Evolutionary conservation across 1,140 invertebrate species (phyloP), one percentile per base, ranked within the genome.

Genomic region (Phocides pigmalion): DNA sequence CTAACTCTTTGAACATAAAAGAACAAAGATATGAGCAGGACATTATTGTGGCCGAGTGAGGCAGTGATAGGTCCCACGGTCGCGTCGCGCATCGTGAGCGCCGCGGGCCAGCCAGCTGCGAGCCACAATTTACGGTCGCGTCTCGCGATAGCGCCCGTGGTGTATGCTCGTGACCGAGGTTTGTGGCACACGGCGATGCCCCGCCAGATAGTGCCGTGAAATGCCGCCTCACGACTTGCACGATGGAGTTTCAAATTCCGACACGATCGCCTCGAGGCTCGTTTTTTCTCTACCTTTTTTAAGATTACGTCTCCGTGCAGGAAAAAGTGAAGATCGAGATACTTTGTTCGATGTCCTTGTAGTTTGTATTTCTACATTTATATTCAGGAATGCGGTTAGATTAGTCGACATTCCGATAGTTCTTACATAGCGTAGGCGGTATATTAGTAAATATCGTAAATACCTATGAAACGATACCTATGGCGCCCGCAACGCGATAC

Each of bases 311-410:
- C 47, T 64, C 28, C 62, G 47, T 20, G 32, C 46, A 49, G 19
- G 42, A 62, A 46, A 50, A 65, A 76, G 42, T 44, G 63, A 68
- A 49, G 42, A 70, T 56, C 68, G 62, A 61, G 42, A 39, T 19
- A 61, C 32, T 37, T 56, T 61, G 49, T 42, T 46, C 25, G 66
- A 78, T 83, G 82, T 89, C 84, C 84, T 86, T 84, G 80, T 74
- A 64, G 73, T 76, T 77, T 76, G 72, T 70, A 75, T 80, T 78
- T 81, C 70, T 63, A 74, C 75, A 76, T 83, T 86, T 75, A 72
- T 84, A 87, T 87, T 82, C 82, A 84, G 77, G 86, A 89, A 90
- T 90, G 86, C 68, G 73, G 86, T 82, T 74, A 76, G 81, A 85
- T 89, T 82, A 84, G 76, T 79, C 84, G 65, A 83, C 88, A 88